Percentiles rank a stretch among this genome's conserved stretches.
phyloP scores from a whole-genome alignment of 1,140 invertebrate species.

The Diachasmimorpha longicaudata region DNA sequence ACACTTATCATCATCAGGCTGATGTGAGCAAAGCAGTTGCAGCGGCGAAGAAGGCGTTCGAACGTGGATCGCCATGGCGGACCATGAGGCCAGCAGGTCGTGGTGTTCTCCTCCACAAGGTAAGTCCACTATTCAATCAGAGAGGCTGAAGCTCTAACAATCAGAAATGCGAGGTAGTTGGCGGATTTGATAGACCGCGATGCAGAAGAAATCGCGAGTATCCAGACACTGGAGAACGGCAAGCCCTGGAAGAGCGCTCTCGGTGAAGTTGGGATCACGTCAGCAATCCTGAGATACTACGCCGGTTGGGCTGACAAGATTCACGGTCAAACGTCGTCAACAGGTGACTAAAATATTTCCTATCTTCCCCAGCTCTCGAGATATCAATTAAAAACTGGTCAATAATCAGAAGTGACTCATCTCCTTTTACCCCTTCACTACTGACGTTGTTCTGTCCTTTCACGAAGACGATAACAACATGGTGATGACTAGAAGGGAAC shows the following conservation, averaged over 20 bases:
- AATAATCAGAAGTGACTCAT: too few relatives aligned
- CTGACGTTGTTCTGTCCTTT: too few relatives aligned
- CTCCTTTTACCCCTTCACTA: too few relatives aligned
- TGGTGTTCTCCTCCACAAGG: conserved; percentile 65
- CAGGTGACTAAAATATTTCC: too few relatives aligned
- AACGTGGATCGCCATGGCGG: conserved; percentile 70
- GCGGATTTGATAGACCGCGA: conserved; percentile 81
- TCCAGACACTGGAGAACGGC: conserved; percentile 89
- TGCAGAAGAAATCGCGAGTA: conserved; percentile 70
- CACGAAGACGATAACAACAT: conserved; percentile 59
- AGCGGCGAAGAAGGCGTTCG: conserved; percentile 67
- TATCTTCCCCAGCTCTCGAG: too few relatives aligned
- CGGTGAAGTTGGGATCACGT: conserved; percentile 70
- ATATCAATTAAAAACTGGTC: too few relatives aligned
- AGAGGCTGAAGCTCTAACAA: background rate
- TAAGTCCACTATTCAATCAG: conserved; percentile 17
- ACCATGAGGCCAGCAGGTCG: conserved; percentile 74
- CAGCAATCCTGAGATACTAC: conserved; percentile 78
- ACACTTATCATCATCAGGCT: too few relatives aligned
- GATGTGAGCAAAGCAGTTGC: conserved; percentile 65
- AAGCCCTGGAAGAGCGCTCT: conserved; percentile 74
- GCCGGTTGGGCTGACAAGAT: conserved; percentile 93
- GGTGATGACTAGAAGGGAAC: conserved; percentile 76
- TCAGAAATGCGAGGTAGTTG: conserved; percentile 58
- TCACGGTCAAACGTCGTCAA: conserved; percentile 74